phyloP scores from a whole-genome alignment of 1,140 invertebrate genomes.

The Gryllus bimaculatus region DNA sequence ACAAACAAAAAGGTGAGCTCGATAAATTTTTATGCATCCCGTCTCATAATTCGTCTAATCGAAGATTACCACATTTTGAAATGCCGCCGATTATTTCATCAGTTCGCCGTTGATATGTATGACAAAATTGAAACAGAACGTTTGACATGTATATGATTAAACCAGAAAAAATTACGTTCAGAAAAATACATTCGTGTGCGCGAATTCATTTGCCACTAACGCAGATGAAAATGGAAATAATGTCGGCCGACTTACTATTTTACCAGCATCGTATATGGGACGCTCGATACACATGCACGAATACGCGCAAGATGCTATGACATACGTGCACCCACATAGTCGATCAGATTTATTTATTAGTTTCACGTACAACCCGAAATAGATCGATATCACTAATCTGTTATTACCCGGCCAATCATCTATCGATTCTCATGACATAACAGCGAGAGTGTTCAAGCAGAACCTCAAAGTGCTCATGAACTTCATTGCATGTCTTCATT shows the following conservation, averaged over 20 bases:
- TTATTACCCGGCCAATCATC: constrained; percentile 29
- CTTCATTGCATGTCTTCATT: constrained; percentile 22
- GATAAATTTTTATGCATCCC: not conserved
- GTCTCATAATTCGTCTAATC: not conserved
- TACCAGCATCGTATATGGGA: constrained; percentile 14
- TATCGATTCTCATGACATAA: constrained; percentile 36
- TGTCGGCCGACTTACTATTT: constrained; percentile 17
- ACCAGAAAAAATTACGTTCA: constrained; percentile 33
- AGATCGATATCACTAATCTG: constrained; percentile 32
- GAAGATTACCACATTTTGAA: constrained; percentile 22
- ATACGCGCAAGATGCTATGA: constrained; percentile 17
- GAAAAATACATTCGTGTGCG: constrained; percentile 38
- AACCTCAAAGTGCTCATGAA: constrained; percentile 35
- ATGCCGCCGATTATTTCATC: constrained; percentile 22
- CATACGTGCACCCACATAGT: constrained; percentile 16
- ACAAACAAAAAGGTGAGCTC: not conserved
- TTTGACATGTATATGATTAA: constrained; percentile 30
- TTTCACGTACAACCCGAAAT: constrained; percentile 24
- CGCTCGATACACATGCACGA: constrained; percentile 18
- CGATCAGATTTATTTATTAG: constrained; percentile 34
- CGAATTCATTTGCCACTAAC: constrained; percentile 29
- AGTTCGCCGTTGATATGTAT: constrained; percentile 33
- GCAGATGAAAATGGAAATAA: constrained; percentile 17
- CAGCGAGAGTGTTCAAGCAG: constrained; percentile 36
- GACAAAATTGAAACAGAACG: constrained; percentile 33